Evolutionary conservation across 2,888 invertebrate species (phyloP).

Genomic region (Meloe dianella): DNA sequence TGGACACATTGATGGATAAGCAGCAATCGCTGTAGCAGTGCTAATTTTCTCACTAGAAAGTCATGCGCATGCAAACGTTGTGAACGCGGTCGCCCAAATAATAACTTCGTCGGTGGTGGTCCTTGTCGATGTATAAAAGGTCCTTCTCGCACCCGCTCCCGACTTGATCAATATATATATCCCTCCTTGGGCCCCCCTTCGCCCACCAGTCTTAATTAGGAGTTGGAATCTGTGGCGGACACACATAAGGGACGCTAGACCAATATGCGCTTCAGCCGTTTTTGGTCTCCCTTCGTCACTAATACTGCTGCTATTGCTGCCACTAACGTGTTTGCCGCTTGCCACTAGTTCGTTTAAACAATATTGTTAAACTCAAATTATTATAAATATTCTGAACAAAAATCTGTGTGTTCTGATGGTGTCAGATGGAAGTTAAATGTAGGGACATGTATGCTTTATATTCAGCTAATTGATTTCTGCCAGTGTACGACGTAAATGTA

Average conservation of each 20-base stretch:
- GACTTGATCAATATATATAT: constrained; percentile 58
- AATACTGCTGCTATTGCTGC: neutral
- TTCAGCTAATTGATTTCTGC: neutral
- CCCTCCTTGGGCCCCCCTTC: constrained; percentile 57
- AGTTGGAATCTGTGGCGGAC: constrained; percentile 85
- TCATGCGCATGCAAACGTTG: constrained; percentile 56
- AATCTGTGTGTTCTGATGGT: neutral
- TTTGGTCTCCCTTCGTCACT: constrained; percentile 6
- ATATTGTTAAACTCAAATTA: neutral
- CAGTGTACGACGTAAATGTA: neutral
- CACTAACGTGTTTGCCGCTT: constrained; percentile 2
- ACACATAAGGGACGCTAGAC: constrained; percentile 65
- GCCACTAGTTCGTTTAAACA: neutral
- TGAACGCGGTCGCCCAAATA: constrained; percentile 59
- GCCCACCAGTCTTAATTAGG: constrained; percentile 82
- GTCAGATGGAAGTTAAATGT: neutral
- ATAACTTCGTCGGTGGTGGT: constrained; percentile 53
- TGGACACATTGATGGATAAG: constrained; percentile 2
- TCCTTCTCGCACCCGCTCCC: constrained; percentile 49
- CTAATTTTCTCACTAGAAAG: constrained; percentile 55
- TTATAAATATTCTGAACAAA: neutral
- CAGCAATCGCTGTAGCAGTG: constrained; percentile 37
- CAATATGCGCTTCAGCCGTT: constrained; percentile 53
- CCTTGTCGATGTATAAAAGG: constrained; percentile 46
- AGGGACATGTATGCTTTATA: neutral